Base-by-base conservation (phyloP, 2,113 vertebrate species). In the Cephalopholis sonnerati region DNA sequence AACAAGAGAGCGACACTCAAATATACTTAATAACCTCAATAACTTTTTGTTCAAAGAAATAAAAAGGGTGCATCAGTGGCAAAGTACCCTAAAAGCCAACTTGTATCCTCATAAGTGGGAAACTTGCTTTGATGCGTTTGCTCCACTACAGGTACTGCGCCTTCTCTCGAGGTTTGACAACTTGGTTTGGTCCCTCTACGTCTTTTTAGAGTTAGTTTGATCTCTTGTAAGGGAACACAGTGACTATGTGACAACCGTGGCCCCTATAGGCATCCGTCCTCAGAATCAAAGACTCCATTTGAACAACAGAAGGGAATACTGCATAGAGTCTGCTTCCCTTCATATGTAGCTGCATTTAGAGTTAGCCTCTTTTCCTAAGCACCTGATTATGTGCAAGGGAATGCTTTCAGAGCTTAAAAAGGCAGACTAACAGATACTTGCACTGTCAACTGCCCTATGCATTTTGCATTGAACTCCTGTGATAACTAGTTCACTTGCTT, bases 261-360 rank as follows among this genome's bases (percentile, higher is more conserved):
- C 66, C 83, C 83, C 79, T 8, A 17, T 9, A 78, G 85, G 53
- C 61, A 82, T 69, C 81, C 5, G 1, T 73, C 62, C 51, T 73
- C 57, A 0, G 54, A 65, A 80, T 74, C 85, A 92, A 84, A 89
- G 70, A 62, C 64, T 87, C 48, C 67, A 73, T 83, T 70, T 75
- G 69, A 80, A 82, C 90, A 79, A 74, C 41, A 74, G 58, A 67
- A 58, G 55, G 27, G 53, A 66, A 67, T 11, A 50, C 50, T n/a
- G n/a, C n/a, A n/a, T n/a, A 59, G 55, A 20, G n/a, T 57, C 5
- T 65, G 50, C 55, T 87, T 74, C 62, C 54, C 24, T 32, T 72
- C 63, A 65, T 66, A 68, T 36, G 11, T n/a, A 62, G 70, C 64
- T 74, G 63, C 57, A 20, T 84, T 80, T 61, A 50, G n/a, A 51